Base-by-base conservation (phyloP, 2,797 vertebrate species). In the Anas capensis region DNA sequence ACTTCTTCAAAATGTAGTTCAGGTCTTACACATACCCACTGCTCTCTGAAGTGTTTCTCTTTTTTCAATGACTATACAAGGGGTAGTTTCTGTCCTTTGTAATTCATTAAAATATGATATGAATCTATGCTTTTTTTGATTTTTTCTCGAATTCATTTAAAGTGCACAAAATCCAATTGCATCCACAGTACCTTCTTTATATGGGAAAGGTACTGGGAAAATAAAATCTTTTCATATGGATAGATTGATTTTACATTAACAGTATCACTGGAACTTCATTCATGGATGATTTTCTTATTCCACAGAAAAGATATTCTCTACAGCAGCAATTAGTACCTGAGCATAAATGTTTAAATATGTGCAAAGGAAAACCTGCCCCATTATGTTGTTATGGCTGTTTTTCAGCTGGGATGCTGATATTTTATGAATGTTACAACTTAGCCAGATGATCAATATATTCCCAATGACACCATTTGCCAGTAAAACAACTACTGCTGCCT, bases 401-500 rank as follows among this genome's bases (percentile, higher is more conserved):
- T 94, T 93, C 87, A 86, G 70, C 58, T 88, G 89, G 80, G 87
- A 72, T 90, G 80, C 40, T 95, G 89, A 42, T 96, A 88, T 86
- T 95, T 96, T 95, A 84, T 88, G 68, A 82, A 96, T 86, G 66
- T 84, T 96, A 70, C 70, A 64, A 60, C 31, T 79, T 42, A 88
- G 51, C 87, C 87, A 92, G 94, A 95, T 86, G 85, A 97, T 96
- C 91, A 90, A 17, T 66, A 73, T 92, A 90, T 86, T 96, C 94
- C 91, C 90, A 90, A 38, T 76, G 86, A 95, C 73, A 92, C 75
- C 56, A n/a, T 91, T 95, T 97, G 85, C 94, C 80, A 91, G 60
- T 79, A 79, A 84, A 97, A 90, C 92, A 95, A 90, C 73, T 96
- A 56, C 77, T 91, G 80, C 90, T 94, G 87, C 77, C 70, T 90